A percentile compares a stretch with the other conserved stretches of the same genome.
Conservation (phyloP, 2,888 invertebrate species). For the Sphaerophoria rueppellii region DNA sequence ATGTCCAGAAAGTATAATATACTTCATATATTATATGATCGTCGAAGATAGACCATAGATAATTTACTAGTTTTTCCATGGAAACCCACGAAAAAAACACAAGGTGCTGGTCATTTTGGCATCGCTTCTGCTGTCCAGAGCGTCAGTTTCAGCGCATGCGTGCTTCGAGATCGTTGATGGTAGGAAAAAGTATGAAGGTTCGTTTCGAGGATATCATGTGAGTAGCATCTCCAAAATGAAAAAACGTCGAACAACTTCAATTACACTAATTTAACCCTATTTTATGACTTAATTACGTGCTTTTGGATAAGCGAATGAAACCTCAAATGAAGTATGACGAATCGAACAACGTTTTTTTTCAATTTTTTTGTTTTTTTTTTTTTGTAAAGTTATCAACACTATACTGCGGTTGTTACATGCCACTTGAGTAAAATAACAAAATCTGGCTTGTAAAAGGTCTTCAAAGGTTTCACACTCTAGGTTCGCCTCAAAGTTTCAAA, state of each 20-base stretch:
- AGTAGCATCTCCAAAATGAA: conserved; percentile 13
- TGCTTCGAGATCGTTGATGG: conserved; percentile 32
- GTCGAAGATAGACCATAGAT: conserved; percentile 40
- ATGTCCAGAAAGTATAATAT: conserved; percentile 25
- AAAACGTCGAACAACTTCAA: conserved; percentile 68
- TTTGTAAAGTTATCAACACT: conserved; percentile 1
- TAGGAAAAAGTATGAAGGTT: background rate
- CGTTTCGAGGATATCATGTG: conserved; percentile 43
- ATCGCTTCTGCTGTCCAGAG: background rate
- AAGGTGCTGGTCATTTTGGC: conserved; percentile 29
- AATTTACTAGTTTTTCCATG: conserved; percentile 55
- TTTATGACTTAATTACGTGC: conserved; percentile 78
- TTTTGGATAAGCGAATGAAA: conserved; percentile 71
- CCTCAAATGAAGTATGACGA: conserved; percentile 69
- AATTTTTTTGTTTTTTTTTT: background rate
- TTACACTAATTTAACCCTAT: conserved; percentile 77
- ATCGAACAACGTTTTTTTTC: conserved; percentile 40
- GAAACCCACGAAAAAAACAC: conserved; percentile 3
- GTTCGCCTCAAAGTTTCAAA: too few relatives aligned
- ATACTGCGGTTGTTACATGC: too few relatives aligned
- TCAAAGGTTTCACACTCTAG: too few relatives aligned
- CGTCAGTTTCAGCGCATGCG: conserved; percentile 50
- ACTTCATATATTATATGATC: too few relatives aligned
- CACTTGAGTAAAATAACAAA: background rate
- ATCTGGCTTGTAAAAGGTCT: background rate